phyloP scores from a whole-genome alignment of 1,140 invertebrate species.

The Diorhabda carinulata region DNA sequence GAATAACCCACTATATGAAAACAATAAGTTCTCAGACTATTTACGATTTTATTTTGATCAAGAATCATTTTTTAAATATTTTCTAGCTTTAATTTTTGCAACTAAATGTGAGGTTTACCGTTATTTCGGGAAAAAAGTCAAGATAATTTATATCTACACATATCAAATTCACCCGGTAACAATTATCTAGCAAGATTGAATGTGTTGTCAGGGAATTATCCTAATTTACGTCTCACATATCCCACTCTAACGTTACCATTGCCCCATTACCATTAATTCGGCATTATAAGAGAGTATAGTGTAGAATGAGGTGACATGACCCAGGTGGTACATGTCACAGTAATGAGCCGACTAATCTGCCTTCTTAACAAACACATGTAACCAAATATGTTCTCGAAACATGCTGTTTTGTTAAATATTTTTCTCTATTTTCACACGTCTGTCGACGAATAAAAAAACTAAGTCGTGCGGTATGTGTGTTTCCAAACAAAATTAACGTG shows the following conservation, averaged over 20 bases:
- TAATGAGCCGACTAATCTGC: slow-evolving; percentile 19
- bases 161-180: background rate
- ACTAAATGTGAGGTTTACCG: no score
- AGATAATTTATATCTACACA: no score
- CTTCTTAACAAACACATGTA: slow-evolving; percentile 18
- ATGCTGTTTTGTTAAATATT: slow-evolving; percentile 4
- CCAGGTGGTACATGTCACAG: slow-evolving; percentile 13
- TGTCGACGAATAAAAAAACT: background rate
- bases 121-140: no score
- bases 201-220: slow-evolving; percentile 19
- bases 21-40: background rate
- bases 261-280: slow-evolving; percentile 7
- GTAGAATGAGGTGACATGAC: slow-evolving; percentile 7
- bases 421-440: slow-evolving; percentile 2
- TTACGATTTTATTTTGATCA: no score
- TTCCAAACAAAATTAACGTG: background rate
- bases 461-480: background rate
- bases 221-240: slow-evolving; percentile 14
- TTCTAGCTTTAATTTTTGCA: no score
- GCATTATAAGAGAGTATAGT: slow-evolving; percentile 1
- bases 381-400: slow-evolving; percentile 10
- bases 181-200: background rate
- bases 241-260: slow-evolving; percentile 9
- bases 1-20: background rate
- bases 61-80: no score